Conservation (phyloP, 2,113 vertebrate species). For the Pygoscelis antarcticus region DNA sequence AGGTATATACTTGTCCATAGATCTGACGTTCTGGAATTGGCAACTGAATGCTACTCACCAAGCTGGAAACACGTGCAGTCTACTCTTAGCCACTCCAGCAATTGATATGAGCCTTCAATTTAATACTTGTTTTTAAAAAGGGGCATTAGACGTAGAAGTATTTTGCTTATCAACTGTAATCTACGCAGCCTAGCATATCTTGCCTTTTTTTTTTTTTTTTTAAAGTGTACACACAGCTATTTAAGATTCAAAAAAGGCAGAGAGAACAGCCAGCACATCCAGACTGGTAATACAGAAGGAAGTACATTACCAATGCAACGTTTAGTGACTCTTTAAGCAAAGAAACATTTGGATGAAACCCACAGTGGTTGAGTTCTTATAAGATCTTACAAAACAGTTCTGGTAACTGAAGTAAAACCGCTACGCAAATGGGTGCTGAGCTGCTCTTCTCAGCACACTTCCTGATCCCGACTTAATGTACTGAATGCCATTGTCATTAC, state of each 20-base stretch:
- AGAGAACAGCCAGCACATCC: background rate
- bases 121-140: background rate
- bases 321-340: background rate
- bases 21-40: background rate
- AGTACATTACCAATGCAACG: background rate
- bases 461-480: background rate
- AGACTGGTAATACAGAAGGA: background rate
- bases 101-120: background rate
- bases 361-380: background rate
- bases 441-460: background rate
- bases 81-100: background rate
- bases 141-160: background rate
- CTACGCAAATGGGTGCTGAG: background rate
- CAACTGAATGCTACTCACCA: background rate
- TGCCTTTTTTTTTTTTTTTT: background rate
- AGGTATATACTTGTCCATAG: background rate
- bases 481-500: background rate
- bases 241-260: background rate
- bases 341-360: background rate
- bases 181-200: background rate
- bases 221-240: background rate
- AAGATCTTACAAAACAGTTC: background rate
- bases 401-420: background rate
- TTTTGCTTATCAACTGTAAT: background rate
- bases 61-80: background rate